Evolutionary conservation across 2,888 invertebrate species (phyloP).

Genomic region (Corbicula japonica): DNA sequence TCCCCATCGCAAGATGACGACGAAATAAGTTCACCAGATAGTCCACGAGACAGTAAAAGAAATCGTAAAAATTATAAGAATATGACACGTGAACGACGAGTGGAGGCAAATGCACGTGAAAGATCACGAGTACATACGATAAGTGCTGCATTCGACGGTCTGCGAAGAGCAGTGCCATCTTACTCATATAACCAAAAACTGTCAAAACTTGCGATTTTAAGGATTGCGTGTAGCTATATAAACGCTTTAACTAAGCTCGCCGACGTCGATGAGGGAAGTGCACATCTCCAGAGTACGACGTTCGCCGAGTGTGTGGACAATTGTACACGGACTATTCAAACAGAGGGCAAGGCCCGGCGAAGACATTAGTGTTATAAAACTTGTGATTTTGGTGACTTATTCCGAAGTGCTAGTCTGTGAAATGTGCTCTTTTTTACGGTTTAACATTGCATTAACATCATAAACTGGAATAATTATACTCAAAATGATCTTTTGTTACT

Average conservation of each 20-base stretch:
- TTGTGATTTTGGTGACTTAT: too few species aligned
- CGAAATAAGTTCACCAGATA: slow-evolving; percentile 41
- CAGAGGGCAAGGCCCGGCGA: slow-evolving; percentile 95
- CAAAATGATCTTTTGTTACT: too few species aligned
- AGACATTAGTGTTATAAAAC: slow-evolving; percentile 83
- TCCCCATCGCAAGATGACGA: slow-evolving; percentile 37
- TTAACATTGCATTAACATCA: too few species aligned
- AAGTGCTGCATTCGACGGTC: slow-evolving; percentile 96
- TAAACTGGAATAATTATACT: too few species aligned
- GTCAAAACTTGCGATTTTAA: slow-evolving; percentile 95
- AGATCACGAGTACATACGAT: slow-evolving; percentile 97
- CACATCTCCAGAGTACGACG: slow-evolving; percentile 88
- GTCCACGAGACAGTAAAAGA: slow-evolving; percentile 65
- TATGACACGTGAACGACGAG: slow-evolving; percentile 96
- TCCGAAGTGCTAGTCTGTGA: too few species aligned
- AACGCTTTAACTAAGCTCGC: slow-evolving; percentile 93
- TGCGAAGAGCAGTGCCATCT: slow-evolving; percentile 94
- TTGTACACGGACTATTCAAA: slow-evolving; percentile 96
- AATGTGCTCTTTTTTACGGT: too few species aligned
- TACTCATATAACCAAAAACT: slow-evolving; percentile 97
- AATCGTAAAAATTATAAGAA: slow-evolving; percentile 93
- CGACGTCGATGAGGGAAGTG: slow-evolving; percentile 90
- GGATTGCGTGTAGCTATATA: slow-evolving; percentile 97
- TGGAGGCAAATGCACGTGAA: slow-evolving; percentile 97
- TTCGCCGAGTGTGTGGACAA: slow-evolving; percentile 93